Base-by-base conservation (phyloP, 2,113 vertebrate species). In the Jaculus jaculus region DNA sequence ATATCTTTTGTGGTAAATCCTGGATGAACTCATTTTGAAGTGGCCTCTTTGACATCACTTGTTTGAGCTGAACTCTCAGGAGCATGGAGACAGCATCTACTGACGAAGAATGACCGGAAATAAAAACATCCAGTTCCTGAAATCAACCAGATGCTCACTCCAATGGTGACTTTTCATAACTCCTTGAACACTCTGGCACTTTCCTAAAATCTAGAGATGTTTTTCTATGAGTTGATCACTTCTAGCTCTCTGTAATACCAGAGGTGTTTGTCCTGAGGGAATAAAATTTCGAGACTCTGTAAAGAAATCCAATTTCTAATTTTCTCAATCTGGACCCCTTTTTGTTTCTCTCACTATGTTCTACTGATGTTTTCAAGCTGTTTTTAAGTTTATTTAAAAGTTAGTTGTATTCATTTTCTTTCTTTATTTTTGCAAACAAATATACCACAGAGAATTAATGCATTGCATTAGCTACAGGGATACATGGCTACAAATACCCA, bases 341-440 rank as follows among this genome's bases (percentile, higher is more conserved):
- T 83, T 30, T 34, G 39, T 81, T 8, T 30, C 28, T 21, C 1
- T 69, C 39, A 80, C 23, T 68, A 81, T 47, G 20, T 32, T 58
- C 42, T 63, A 28, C 24, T 65, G 30, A 87, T 78, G 7, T 32
- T 66, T 89, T 72, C 63, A 79, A 71, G 65, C 4, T 86, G 51
- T 63, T 66, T 37, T 74, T 79, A 74, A 42, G 5, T 5, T 37
- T 51, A 54, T 77, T 82, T 66, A 51, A 81, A 37, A 39, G 28
- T 72, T 34, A 84, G 3, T 37, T 68, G 17, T 90, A 78, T 42
- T 94, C 11, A 4, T 77, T 74, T 58, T 92, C 24, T 77, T 89
- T 90, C 42, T 69, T 93, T 90, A 51, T 79, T 84, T 83, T 91
- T 66, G 26, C 47, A 92, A 84, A 75, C 13, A 94, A 37, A 82